Evolutionary conservation across 2,113 vertebrate species (phyloP), one percentile per base, ranked within the genome.

Genomic region (Daubentonia madagascariensis): DNA sequence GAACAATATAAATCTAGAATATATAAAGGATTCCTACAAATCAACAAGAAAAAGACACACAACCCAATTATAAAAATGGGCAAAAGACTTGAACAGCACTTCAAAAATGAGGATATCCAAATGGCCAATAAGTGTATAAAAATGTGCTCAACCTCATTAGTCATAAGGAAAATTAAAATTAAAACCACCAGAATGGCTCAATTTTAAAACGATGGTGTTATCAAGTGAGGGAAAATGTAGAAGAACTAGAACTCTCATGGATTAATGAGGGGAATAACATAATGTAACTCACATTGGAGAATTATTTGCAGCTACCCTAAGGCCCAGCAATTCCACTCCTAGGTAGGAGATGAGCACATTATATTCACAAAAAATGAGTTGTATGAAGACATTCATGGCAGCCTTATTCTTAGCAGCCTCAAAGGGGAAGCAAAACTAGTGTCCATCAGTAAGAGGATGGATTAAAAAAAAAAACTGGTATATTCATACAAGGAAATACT

Each of bases 1-100:
- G 59, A 92, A 35, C n/a, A n/a, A n/a, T n/a, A n/a, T n/a, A n/a
- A n/a, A 80, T 75, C 61, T 89, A 57, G 59, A 92, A 35, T 52
- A 91, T n/a, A 16, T 28, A 43, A 75, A 68, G 32, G 79, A 84
- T 93, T 84, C 8, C 50, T 35, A 68, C 11, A 94, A 54, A 68
- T 52, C 73, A 81, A 45, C 4, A 67, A 68, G 57, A 83, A 61
- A 93, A 86, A 61, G 57, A 83, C 57, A 68, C 28, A 83, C 4
- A 70, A 59, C 40, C 75, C 45, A 65, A 43, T 65, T 78, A 72
- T 79, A 65, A 89, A 95, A 89, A 65, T 78, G 25, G 85, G 61
- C 50, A 89, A 85, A 75, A 75, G 35, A 90, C n/a, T 25, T 80
- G 75, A 73, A 75, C 0, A 30, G 50, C 17, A 52, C 28, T 85